These are phyloP conservation scores for Sceliomorpha sp. DNA, from an alignment of 2,888 invertebrate species.

Conservation along the genomic window DNA sequence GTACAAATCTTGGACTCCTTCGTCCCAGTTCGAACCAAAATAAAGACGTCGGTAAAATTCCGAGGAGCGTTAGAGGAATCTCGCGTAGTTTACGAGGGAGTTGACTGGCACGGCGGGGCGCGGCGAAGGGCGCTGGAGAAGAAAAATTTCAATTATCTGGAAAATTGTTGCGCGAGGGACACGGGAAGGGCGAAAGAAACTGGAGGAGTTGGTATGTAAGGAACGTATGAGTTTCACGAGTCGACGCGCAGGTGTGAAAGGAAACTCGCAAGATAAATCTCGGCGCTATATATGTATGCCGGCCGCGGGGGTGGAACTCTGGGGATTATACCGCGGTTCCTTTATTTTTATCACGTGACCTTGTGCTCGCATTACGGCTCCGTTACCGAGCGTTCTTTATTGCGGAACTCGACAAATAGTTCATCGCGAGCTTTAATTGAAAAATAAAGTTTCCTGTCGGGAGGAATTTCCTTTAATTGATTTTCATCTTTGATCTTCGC, in stretches of 20 bases:
- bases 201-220: conserved; percentile 52
- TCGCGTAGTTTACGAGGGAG: conserved; percentile 32
- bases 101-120: conserved; percentile 32
- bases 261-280: conserved; percentile 73
- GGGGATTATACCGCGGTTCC: conserved; percentile 58
- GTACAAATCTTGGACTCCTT: too few relatives aligned
- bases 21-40: too few relatives aligned
- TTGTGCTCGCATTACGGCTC: conserved; percentile 28
- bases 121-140: conserved; percentile 12
- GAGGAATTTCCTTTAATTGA: too few relatives aligned
- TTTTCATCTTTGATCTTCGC: too few relatives aligned
- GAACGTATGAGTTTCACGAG: conserved; percentile 64
- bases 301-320: conserved; percentile 54
- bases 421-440: conserved; percentile 40
- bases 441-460: conserved; percentile 24
- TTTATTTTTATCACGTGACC: conserved; percentile 45
- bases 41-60: conserved; percentile 30
- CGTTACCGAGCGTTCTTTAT: conserved; percentile 27
- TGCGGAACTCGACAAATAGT: conserved; percentile 23
- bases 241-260: conserved; percentile 69
- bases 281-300: conserved; percentile 58
- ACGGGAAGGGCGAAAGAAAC: conserved; percentile 25
- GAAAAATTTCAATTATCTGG: conserved; percentile 59
- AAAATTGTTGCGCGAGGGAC: conserved; percentile 53
- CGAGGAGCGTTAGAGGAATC: conserved; percentile 18